Percentiles rank a stretch among this genome's conserved stretches.
phyloP scores from a whole-genome alignment of 2,113 vertebrate species.

The Mormoops blainvillei region DNA sequence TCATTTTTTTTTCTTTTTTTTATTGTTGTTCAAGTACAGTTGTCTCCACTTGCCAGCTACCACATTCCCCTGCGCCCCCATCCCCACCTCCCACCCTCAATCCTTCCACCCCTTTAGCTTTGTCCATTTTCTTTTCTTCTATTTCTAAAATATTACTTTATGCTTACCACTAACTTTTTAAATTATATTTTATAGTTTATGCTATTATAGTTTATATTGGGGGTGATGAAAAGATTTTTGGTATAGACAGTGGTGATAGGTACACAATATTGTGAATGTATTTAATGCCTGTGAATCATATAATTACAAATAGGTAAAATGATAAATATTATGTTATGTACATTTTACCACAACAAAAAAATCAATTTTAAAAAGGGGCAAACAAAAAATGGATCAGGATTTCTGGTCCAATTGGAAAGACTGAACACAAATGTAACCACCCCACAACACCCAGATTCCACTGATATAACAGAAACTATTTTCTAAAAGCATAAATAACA shows the following conservation, averaged over 20 bases:
- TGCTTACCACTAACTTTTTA: too few relatives aligned
- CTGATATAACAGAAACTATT: neutral
- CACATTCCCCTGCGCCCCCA: too few relatives aligned
- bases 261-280: neutral
- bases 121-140: conserved; percentile 11
- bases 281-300: neutral
- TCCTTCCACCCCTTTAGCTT: too few relatives aligned
- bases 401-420: neutral
- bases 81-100: too few relatives aligned
- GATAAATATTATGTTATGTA: neutral
- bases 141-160: neutral
- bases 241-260: neutral
- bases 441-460: neutral
- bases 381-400: neutral
- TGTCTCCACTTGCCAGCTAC: too few relatives aligned
- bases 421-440: neutral
- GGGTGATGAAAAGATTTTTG: neutral
- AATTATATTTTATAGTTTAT: too few relatives aligned
- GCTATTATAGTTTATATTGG: too few relatives aligned
- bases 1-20: conserved; percentile 4
- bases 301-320: neutral
- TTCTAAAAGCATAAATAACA: neutral
- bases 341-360: neutral
- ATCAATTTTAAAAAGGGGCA: neutral
- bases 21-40: too few relatives aligned